Conservation (phyloP, 2,113 vertebrate species). For the Cygnus atratus region DNA sequence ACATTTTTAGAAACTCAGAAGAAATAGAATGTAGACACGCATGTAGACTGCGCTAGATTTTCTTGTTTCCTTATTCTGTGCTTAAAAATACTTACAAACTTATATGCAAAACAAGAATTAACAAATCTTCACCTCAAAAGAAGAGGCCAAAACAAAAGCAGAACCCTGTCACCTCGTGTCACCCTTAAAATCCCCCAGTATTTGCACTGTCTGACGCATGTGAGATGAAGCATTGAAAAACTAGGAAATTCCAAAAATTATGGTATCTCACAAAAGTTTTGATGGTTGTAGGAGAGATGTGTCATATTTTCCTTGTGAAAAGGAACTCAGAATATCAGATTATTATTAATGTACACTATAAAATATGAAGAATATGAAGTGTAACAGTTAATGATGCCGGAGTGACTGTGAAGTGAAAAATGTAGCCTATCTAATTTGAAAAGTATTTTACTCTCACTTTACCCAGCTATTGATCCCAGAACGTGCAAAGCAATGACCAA, state of each 20-base stretch:
- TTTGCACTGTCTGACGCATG: slow-evolving; percentile 28
- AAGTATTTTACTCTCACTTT: background rate
- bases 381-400: background rate
- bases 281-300: background rate
- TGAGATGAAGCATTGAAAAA: slow-evolving; percentile 23
- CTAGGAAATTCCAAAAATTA: slow-evolving; percentile 5
- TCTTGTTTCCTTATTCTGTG: slow-evolving; percentile 26
- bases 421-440: background rate
- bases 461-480: background rate
- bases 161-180: background rate
- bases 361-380: background rate
- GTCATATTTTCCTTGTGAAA: background rate
- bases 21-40: background rate
- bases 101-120: slow-evolving; percentile 9
- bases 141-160: background rate
- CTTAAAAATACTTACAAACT: slow-evolving; percentile 33
- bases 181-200: background rate
- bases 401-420: background rate
- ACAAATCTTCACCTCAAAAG: background rate
- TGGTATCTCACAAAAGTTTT: background rate
- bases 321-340: background rate
- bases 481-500: background rate
- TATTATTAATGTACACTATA: background rate
- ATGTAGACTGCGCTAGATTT: background rate
- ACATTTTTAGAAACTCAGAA: background rate